A percentile compares a stretch with the other conserved stretches of the same genome.
phyloP scores from a whole-genome alignment of 2,113 vertebrate species.

The Poeciliopsis prolifica region DNA sequence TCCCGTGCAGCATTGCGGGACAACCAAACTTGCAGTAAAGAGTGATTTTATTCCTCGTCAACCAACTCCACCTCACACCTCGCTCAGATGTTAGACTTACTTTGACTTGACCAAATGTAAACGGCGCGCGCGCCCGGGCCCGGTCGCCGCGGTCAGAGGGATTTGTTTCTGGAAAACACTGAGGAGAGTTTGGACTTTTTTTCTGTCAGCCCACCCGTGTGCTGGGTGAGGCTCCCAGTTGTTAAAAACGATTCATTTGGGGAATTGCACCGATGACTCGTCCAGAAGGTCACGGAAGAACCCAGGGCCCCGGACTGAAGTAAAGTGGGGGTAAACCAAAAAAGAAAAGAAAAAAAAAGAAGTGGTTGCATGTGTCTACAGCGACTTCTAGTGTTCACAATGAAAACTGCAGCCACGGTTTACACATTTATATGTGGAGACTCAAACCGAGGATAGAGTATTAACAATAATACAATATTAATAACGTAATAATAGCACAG shows the following conservation, averaged over 20 bases:
- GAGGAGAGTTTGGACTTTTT: background rate
- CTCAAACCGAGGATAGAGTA: background rate
- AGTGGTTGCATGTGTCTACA: background rate
- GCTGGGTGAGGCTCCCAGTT: too few species aligned
- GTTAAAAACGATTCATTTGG: too few species aligned
- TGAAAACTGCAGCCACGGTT: background rate
- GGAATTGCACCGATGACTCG: too few species aligned
- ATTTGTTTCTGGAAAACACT: background rate
- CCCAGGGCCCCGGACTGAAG: background rate
- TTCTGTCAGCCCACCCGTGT: too few species aligned
- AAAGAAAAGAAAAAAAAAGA: background rate
- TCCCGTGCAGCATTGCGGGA: background rate
- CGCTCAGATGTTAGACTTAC: background rate
- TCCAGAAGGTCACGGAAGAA: too few species aligned
- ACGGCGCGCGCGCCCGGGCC: background rate
- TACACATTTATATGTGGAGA: background rate
- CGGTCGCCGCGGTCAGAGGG: background rate
- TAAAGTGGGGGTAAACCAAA: background rate
- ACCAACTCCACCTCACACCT: too few species aligned
- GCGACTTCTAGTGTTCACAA: background rate
- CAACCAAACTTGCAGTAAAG: slow-evolving; percentile 6
- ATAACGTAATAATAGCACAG: too few species aligned
- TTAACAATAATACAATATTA: too few species aligned
- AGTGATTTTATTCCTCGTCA: slow-evolving; percentile 23
- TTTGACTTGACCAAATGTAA: background rate